A percentile compares a stretch with the other conserved stretches of the same genome.
Evolutionary conservation across 1,140 invertebrate species (phyloP).

Genomic region (Drosophila suzukii): DNA sequence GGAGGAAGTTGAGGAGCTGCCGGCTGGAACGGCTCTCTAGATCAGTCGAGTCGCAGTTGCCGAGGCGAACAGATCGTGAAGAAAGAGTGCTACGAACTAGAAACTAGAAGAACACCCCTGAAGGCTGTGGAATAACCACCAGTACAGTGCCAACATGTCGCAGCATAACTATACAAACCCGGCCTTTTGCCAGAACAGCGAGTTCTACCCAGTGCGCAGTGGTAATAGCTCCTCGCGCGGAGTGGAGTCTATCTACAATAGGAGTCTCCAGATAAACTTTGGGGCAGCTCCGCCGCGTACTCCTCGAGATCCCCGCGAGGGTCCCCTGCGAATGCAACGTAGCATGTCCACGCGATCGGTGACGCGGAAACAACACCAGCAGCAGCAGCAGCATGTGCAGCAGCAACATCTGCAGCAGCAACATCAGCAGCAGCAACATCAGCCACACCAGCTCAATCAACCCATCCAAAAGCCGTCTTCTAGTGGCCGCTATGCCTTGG

Average conservation of each 20-base stretch:
- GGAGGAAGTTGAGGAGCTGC: slow-evolving; percentile 63
- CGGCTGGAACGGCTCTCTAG: slow-evolving; percentile 24
- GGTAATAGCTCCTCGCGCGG: slow-evolving; percentile 8
- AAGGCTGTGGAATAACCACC: neutral
- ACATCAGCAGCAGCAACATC: slow-evolving; percentile 33
- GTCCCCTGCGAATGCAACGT: slow-evolving; percentile 83
- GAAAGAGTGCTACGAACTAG: neutral
- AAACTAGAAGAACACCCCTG: slow-evolving; percentile 18
- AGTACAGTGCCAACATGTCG: slow-evolving; percentile 78
- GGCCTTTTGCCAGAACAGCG: slow-evolving; percentile 91
- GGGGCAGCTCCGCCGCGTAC: slow-evolving; percentile 73
- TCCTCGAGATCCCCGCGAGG: slow-evolving; percentile 70
- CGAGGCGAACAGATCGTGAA: slow-evolving; percentile 43
- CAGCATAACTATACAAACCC: slow-evolving; percentile 89
- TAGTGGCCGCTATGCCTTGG: slow-evolving; percentile 84
- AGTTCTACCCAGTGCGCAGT: slow-evolving; percentile 85
- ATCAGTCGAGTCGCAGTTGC: slow-evolving; percentile 69
- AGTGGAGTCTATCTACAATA: slow-evolving; percentile 77
- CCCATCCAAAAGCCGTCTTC: slow-evolving; percentile 39
- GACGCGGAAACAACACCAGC: slow-evolving; percentile 65
- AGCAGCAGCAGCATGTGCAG: slow-evolving; percentile 45
- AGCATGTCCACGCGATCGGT: slow-evolving; percentile 82
- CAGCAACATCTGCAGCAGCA: slow-evolving; percentile 48
- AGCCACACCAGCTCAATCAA: slow-evolving; percentile 40
- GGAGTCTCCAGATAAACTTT: slow-evolving; percentile 70